Evolutionary conservation across 2,888 invertebrate genomes (phyloP).

Genomic region (Drosophila affinis): DNA sequence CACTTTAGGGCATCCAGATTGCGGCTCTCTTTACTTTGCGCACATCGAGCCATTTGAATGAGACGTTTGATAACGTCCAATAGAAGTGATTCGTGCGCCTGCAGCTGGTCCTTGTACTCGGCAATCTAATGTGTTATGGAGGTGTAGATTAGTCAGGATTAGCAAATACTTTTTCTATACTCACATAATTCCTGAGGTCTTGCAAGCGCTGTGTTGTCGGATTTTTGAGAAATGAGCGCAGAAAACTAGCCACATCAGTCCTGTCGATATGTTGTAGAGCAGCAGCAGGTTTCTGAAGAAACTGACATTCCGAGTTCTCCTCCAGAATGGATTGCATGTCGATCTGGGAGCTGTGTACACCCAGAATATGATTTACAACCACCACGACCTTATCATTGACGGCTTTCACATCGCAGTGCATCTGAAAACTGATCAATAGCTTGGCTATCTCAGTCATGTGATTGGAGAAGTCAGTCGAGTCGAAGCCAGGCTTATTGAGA

Average conservation of each 20-base stretch:
- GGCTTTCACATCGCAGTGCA: slow-evolving; percentile 46
- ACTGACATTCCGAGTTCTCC: slow-evolving; percentile 57
- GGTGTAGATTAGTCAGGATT: not conserved
- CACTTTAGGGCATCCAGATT: slow-evolving; percentile 89
- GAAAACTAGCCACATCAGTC: slow-evolving; percentile 33
- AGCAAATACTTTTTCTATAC: slow-evolving; percentile 8
- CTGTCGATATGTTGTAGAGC: not conserved
- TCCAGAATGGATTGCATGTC: slow-evolving; percentile 56
- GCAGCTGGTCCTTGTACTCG: slow-evolving; percentile 64
- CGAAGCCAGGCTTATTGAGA: slow-evolving; percentile 47
- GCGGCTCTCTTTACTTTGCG: slow-evolving; percentile 71
- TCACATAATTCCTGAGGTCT: slow-evolving; percentile 65
- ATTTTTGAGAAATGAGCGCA: slow-evolving; percentile 60
- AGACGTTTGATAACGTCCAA: slow-evolving; percentile 71
- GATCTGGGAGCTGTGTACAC: slow-evolving; percentile 49
- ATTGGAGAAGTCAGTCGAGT: slow-evolving; percentile 30
- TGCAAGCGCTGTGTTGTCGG: slow-evolving; percentile 57
- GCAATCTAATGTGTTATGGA: slow-evolving; percentile 59
- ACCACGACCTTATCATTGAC: slow-evolving; percentile 47
- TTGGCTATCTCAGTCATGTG: slow-evolving; percentile 70
- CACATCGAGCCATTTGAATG: slow-evolving; percentile 70
- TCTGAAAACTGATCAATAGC: slow-evolving; percentile 53
- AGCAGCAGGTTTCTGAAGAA: slow-evolving; percentile 46
- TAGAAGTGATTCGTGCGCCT: slow-evolving; percentile 54
- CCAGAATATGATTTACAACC: slow-evolving; percentile 57